These are phyloP conservation scores for Sebastes glaucus DNA, from an alignment of 2,797 vertebrate species.

Conservation along the genomic window DNA sequence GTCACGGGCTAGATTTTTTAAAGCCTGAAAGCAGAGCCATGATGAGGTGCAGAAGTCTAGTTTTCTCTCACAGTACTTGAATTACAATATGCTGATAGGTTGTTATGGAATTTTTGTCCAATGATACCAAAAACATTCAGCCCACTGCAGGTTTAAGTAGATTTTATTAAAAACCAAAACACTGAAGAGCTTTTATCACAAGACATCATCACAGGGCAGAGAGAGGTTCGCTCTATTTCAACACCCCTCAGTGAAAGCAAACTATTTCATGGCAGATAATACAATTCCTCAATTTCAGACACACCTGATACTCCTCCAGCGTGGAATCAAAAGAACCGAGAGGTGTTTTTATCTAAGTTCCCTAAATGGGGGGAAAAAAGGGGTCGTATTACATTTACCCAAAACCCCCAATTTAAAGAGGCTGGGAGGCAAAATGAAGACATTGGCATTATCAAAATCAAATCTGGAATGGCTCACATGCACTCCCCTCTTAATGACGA, in stretches of 20 bases:
- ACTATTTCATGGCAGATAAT: slow-evolving; percentile 72
- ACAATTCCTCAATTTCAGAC: slow-evolving; percentile 67
- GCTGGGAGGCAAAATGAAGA: slow-evolving; percentile 92
- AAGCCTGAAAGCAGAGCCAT: too few relatives aligned
- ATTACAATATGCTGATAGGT: too few relatives aligned
- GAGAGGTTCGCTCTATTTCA: slow-evolving; percentile 73
- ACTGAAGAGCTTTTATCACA: neutral
- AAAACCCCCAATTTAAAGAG: slow-evolving; percentile 84
- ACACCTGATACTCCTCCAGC: slow-evolving; percentile 87
- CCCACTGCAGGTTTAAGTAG: neutral
- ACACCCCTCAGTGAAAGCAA: slow-evolving; percentile 34
- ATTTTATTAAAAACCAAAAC: slow-evolving; percentile 22
- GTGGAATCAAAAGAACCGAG: slow-evolving; percentile 75
- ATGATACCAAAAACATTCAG: too few relatives aligned
- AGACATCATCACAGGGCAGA: slow-evolving; percentile 61
- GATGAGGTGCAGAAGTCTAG: too few relatives aligned
- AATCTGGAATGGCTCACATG: slow-evolving; percentile 90
- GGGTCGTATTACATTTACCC: slow-evolving; percentile 76
- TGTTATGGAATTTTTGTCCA: too few relatives aligned
- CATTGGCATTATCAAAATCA: slow-evolving; percentile 94
- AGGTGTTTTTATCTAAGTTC: slow-evolving; percentile 81
- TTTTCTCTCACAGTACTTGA: too few relatives aligned
- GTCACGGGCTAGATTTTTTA: too few relatives aligned
- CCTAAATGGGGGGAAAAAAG: slow-evolving; percentile 75
- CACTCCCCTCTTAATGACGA: slow-evolving; percentile 91